Base-by-base conservation (phyloP, 2,113 vertebrate species). In the Silurus glanis region DNA sequence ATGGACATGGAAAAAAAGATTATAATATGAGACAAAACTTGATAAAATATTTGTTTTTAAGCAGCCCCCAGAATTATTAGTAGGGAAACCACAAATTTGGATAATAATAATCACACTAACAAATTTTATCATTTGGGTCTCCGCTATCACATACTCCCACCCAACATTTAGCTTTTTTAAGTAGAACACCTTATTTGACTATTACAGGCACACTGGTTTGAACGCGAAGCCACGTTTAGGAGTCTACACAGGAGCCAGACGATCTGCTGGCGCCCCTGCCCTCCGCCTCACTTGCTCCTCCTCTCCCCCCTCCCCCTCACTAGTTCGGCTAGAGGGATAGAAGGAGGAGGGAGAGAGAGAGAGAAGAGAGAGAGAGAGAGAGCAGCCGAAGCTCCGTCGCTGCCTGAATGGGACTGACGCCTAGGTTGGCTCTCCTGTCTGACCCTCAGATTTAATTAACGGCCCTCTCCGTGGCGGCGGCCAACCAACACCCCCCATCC, bases 361-460 rank as follows among this genome's bases (percentile, higher is more conserved):
- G 72, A 55, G 71, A 82, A 64, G 62, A 4, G 56, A 69, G 83
- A 59, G 90, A 86, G 37, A 62, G 67, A 64, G 61, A 62, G 61
- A 49, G 80, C 61, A 49, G 86, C 82, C 64, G 84, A 47, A 61
- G 49, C 86, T 82, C 87, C 80, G 76, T 82, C 83, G 67, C 89
- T 80, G 89, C 89, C 87, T 90, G 91, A 87, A 89, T 88, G 87
- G 91, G 92, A 91, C 92, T 91, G 93, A 93, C 91, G 93, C 89
- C 91, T 89, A 88, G 88, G 89, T 87, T 91, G 93, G 92, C 91
- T 92, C 93, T 94, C 93, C 93, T 93, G 94, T 95, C 94, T 94
- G 92, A 94, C 93, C 93, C 95, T 96, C 94, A 94, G 93, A 95
- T 95, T 95, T 96, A 95, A 95, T 95, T 95, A 96, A 94, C 92